Conservation (phyloP, 2,797 vertebrate species). For the Typhlichthys eigenmanni region DNA sequence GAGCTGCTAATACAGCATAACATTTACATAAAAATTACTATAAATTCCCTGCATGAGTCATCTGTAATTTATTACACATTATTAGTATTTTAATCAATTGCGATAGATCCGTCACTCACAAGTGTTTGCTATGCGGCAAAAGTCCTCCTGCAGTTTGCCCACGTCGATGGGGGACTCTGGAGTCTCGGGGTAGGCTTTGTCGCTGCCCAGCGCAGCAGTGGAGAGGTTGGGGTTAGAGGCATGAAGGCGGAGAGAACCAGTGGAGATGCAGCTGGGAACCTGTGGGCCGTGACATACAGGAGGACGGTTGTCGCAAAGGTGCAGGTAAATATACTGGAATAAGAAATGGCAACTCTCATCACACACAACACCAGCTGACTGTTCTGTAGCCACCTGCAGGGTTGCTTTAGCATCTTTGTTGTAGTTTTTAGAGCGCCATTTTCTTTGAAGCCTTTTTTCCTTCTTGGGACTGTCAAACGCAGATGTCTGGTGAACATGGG, state of each 20-base stretch:
- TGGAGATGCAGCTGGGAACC: constrained; percentile 83
- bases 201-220: constrained; percentile 84
- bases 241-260: constrained; percentile 87
- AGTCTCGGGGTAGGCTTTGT: constrained; percentile 84
- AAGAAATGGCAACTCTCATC: constrained; percentile 3
- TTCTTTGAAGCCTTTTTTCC: constrained; percentile 88
- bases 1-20: not conserved
- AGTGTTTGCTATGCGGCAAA: constrained; percentile 89
- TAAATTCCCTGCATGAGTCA: not conserved
- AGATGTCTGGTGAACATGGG: constrained; percentile 74
- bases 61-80: not conserved
- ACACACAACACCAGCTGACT: not conserved
- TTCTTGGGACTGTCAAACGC: constrained; percentile 95
- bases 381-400: constrained; percentile 82
- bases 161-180: constrained; percentile 87
- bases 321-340: not conserved
- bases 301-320: not conserved
- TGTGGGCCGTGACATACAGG: constrained; percentile 23
- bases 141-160: constrained; percentile 94
- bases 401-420: constrained; percentile 93
- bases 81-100: not conserved
- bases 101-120: constrained; percentile 73
- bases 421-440: constrained; percentile 90
- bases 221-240: constrained; percentile 98
- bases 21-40: not conserved